phyloP scores from a whole-genome alignment of 2,797 vertebrate species.

The Cirrhinus mrigala region DNA sequence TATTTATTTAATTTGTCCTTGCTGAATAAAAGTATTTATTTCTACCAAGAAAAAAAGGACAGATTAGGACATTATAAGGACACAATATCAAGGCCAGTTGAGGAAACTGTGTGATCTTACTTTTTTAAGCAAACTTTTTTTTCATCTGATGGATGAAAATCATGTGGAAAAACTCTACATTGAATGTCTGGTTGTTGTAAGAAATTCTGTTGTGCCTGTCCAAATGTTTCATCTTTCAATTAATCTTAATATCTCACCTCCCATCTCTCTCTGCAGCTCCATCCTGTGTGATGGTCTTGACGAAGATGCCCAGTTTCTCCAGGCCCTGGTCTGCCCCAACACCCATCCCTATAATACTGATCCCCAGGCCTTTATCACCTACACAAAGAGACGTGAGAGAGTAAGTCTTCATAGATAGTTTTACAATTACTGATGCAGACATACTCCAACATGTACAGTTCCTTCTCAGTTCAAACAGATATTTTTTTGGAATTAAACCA shows the following conservation, averaged over 20 bases:
- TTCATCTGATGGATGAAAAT: not conserved
- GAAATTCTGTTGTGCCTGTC: not conserved
- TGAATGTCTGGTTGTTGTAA: not conserved
- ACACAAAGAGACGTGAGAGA: not conserved
- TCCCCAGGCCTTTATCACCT: constrained; percentile 93
- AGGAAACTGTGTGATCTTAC: not conserved
- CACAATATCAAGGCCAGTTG: not conserved
- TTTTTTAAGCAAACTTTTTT: not conserved
- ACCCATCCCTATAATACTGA: constrained; percentile 96
- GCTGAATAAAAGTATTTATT: not conserved
- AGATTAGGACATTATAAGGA: not conserved
- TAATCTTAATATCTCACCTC: constrained; percentile 76
- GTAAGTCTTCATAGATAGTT: not conserved
- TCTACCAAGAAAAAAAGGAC: not conserved
- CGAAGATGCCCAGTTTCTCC: constrained; percentile 94
- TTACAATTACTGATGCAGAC: not conserved
- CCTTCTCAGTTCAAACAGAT: not conserved
- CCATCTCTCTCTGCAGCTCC: constrained; percentile 90
- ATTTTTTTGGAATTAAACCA: not conserved
- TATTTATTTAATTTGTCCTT: not conserved
- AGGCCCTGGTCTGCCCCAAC: constrained; percentile 93
- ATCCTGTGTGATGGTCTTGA: constrained; percentile 91
- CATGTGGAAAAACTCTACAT: not conserved
- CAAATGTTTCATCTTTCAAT: not conserved
- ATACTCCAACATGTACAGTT: not conserved